Evolutionary conservation across 2,888 invertebrate genomes (phyloP).

Genomic region (Acanthopleura granulata): DNA sequence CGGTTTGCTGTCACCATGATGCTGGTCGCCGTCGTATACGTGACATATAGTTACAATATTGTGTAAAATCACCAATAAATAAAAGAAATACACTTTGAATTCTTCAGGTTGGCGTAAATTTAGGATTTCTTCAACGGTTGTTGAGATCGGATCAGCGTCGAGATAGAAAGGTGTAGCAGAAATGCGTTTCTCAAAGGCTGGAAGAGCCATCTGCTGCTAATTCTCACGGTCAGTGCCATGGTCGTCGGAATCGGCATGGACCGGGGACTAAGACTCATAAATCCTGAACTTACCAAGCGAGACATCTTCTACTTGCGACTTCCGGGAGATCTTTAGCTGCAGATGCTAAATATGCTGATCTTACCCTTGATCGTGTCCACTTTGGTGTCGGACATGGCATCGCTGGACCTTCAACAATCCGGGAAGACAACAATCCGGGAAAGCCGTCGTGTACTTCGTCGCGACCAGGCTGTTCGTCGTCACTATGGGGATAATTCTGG

Average conservation of each 20-base stretch:
- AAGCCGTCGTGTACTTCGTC: conserved; percentile 94
- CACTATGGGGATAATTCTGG: conserved; percentile 88
- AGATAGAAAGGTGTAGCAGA: background rate
- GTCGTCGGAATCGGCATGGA: conserved; percentile 74
- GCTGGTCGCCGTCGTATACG: too few relatives aligned
- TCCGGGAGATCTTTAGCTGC: conserved; percentile 78
- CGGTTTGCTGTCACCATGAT: too few relatives aligned
- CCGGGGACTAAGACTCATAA: conserved; percentile 72
- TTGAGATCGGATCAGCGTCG: too few relatives aligned
- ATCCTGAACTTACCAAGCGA: conserved; percentile 76
- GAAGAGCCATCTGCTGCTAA: conserved; percentile 75
- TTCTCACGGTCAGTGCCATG: conserved; percentile 74
- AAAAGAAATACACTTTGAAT: too few relatives aligned
- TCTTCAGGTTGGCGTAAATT: too few relatives aligned
- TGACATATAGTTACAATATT: too few relatives aligned
- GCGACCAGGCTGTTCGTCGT: conserved; percentile 93
- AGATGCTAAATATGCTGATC: conserved; percentile 79
- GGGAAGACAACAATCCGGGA: conserved; percentile 87
- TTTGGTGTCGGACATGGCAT: conserved; percentile 81
- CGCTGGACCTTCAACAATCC: conserved; percentile 88
- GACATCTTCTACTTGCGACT: conserved; percentile 76
- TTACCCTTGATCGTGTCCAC: conserved; percentile 78
- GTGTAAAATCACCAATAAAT: too few relatives aligned
- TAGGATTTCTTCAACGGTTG: too few relatives aligned
- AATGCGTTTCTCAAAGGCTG: conserved; percentile 59